A percentile compares a stretch with the other conserved stretches of the same genome.
These are phyloP conservation scores for Bos indicus DNA, from an alignment of 2,113 vertebrate genomes.

Conservation along the genomic window DNA sequence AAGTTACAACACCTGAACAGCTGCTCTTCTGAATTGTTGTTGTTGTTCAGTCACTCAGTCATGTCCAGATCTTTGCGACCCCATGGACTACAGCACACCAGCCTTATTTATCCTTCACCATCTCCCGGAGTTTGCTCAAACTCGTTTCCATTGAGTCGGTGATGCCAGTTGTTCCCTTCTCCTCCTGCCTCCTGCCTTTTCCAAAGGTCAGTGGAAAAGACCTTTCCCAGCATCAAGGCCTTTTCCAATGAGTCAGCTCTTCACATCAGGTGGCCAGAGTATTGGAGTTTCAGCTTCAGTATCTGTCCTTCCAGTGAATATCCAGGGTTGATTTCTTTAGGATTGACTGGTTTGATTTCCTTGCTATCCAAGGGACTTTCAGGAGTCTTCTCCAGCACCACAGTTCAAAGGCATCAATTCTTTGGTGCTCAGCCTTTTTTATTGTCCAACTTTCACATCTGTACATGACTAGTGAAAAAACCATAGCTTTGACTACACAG, in stretches of 20 bases:
- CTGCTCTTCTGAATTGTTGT: accelerated
- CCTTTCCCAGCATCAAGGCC: neutral
- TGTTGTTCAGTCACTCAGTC: neutral
- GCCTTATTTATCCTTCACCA: neutral
- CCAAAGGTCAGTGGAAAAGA: neutral
- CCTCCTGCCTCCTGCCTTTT: neutral
- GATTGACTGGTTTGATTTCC: neutral
- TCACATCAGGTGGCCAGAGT: neutral
- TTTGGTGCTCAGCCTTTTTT: neutral
- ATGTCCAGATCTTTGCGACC: neutral
- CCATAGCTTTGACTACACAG: neutral
- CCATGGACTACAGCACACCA: neutral
- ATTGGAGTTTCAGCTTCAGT: neutral
- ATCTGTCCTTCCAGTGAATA: neutral
- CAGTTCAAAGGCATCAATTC: neutral
- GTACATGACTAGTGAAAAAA: neutral
- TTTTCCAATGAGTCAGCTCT: neutral
- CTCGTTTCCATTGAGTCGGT: neutral
- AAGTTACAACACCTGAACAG: accelerated
- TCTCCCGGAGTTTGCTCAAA: neutral
- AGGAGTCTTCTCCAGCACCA: neutral
- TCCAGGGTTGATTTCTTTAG: neutral
- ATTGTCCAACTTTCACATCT: neutral
- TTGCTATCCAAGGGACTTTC: neutral
- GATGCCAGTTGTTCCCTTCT: neutral